Evolutionary conservation across 1,140 invertebrate species (phyloP), one percentile per base, ranked within the genome.

Genomic region (Neuroterus valhalla): DNA sequence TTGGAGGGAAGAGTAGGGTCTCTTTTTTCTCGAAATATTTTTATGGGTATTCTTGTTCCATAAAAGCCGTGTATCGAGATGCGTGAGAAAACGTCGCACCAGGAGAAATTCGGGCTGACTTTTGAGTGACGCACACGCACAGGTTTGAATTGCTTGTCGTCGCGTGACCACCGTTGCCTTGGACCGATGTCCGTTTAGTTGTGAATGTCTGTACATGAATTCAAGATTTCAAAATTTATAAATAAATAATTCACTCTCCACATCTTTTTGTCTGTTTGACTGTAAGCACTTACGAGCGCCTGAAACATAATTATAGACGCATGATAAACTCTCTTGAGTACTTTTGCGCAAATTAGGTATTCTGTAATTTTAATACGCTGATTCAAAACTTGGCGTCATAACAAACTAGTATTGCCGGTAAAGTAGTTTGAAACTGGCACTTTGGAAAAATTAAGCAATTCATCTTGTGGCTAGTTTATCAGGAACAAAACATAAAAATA

Each of bases 71-170:
- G 80, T 78, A 77, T 79, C 81, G 74, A 76, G 72, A 76, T 77
- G 75, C 79, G 78, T 85, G 81, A 85, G 84, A 86, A 87, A 81
- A 83, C 69, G 78, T 83, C 80, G 75, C 80, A 71, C 69, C 70
- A 12, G 69, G 75, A 83, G 79, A 82, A 84, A 85, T 84, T 84
- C 81, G 72, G 81, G 69, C 74, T 78, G 78, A 77, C 79, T 84
- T 85, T 84, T 88, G 86, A 88, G 83, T 87, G 87, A 87, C 87
- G 83, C 82, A 84, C 86, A 88, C 85, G 87, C 85, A 86, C 76
- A 62, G 72, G 67, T 67, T 73, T 68, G 71, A 84, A 81, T 82
- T 82, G 78, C 80, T 72, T 76, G 71, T 80, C 78, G 77, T 86
- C 80, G 84, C 84, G 85, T 87, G 86, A 84, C 83, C 81, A 71